These are phyloP conservation scores for Clamator glandarius DNA, from an alignment of 2,797 vertebrate genomes.

Conservation along the genomic window DNA sequence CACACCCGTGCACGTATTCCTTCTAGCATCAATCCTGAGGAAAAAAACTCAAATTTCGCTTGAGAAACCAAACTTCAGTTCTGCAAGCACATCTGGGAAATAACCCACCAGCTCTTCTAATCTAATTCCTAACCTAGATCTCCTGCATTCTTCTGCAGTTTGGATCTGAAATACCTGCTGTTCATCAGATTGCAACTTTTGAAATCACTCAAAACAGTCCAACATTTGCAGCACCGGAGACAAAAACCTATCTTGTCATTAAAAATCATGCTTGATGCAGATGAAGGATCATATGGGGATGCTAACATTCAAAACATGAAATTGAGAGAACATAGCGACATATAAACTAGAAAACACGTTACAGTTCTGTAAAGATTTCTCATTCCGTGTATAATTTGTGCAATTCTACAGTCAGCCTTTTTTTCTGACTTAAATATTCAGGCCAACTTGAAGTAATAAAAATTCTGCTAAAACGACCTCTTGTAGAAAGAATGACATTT, in stretches of 20 bases:
- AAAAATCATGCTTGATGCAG: not conserved
- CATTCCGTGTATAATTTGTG: not conserved
- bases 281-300: not conserved
- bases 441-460: not conserved
- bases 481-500: not conserved
- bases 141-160: not conserved
- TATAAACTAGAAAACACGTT: not conserved
- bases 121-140: not conserved
- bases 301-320: not conserved
- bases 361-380: not conserved
- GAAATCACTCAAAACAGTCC: not conserved
- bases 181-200: not conserved
- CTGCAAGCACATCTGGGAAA: not conserved
- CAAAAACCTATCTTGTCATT: not conserved
- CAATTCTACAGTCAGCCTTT: constrained; percentile 16
- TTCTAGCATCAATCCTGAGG: constrained; percentile 17
- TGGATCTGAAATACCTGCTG: not conserved
- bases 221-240: constrained; percentile 10
- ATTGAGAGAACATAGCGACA: not conserved
- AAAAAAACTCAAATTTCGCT: not conserved
- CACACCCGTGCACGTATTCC: not conserved
- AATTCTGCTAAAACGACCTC: not conserved
- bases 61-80: not conserved
- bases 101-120: not conserved
- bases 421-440: not conserved